These are phyloP conservation scores for Subanguina moxae DNA, from an alignment of 1,140 invertebrate species.

Conservation along the genomic window DNA sequence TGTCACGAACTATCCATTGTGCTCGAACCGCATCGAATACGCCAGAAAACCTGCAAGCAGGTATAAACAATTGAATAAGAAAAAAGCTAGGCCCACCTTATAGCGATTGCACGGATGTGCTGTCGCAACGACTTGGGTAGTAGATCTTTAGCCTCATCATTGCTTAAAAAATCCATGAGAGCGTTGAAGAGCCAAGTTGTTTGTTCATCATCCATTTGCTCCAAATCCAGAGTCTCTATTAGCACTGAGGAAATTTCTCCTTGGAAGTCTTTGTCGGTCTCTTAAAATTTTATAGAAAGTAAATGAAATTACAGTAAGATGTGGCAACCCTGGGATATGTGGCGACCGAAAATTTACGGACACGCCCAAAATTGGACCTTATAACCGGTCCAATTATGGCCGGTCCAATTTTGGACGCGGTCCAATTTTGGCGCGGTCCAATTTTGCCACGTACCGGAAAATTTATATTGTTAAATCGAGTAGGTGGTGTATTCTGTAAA, in stretches of 20 bases:
- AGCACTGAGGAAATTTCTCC: conserved; percentile 7
- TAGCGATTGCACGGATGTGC: conserved; percentile 13
- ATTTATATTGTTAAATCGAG: no score
- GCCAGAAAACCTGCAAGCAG: conserved; percentile 15
- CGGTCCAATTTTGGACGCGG: no score
- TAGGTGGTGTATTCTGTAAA: no score
- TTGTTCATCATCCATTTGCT: conserved; percentile 18
- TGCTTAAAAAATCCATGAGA: conserved; percentile 7
- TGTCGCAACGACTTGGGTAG: conserved; percentile 11
- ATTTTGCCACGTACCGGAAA: no score
- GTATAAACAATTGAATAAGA: not conserved
- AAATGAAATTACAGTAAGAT: conserved; percentile 1
- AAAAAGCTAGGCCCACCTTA: conserved; percentile 11
- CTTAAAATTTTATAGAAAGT: conserved; percentile 16
- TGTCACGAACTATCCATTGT: conserved; percentile 16
- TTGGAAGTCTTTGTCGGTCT: conserved; percentile 19
- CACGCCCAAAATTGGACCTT: no score
- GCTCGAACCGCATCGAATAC: conserved; percentile 33
- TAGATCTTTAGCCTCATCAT: conserved; percentile 3
- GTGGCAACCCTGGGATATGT: no score
- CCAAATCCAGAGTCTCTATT: conserved; percentile 22
- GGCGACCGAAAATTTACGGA: no score
- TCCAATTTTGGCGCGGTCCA: no score
- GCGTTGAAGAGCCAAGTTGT: not conserved
- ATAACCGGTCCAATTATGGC: no score